phyloP scores from a whole-genome alignment of 2,888 invertebrate species.

The Myathropa florea region DNA sequence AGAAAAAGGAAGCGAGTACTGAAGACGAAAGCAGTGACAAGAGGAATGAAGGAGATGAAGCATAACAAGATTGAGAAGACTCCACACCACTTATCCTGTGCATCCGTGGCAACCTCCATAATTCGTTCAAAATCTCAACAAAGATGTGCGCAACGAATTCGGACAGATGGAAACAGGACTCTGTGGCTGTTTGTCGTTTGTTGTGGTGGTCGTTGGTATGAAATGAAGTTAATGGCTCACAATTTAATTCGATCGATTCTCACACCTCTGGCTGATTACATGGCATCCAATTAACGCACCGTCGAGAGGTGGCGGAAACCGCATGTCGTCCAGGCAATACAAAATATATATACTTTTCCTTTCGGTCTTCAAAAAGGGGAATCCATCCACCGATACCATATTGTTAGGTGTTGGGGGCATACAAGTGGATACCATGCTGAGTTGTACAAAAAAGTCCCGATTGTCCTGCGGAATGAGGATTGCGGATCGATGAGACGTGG shows the following conservation, averaged over 20 bases:
- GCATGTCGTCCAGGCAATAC: constrained; percentile 31
- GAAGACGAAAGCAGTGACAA: too few relatives aligned
- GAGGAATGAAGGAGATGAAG: background rate
- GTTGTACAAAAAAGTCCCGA: too few relatives aligned
- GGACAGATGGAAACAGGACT: constrained; percentile 50
- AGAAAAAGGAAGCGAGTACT: too few relatives aligned
- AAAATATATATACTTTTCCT: background rate
- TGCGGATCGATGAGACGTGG: background rate
- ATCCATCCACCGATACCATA: background rate
- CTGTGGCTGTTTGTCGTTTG: constrained; percentile 3
- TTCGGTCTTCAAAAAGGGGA: background rate
- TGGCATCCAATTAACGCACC: constrained; percentile 62
- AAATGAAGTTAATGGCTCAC: constrained; percentile 28
- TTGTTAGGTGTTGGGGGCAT: background rate
- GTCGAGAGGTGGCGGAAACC: constrained; percentile 18
- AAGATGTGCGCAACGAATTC: constrained; percentile 69
- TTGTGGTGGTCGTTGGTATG: background rate
- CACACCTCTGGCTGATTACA: constrained; percentile 64
- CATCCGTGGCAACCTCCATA: constrained; percentile 22
- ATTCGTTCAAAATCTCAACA: constrained; percentile 68
- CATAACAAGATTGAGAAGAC: constrained; percentile 53
- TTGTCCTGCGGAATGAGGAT: background rate
- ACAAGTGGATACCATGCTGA: background rate
- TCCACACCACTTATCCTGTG: constrained; percentile 25
- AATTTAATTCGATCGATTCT: constrained; percentile 69